These are phyloP conservation scores for Drosophila paulistorum DNA, from an alignment of 1,140 invertebrate genomes.

Conservation along the genomic window DNA sequence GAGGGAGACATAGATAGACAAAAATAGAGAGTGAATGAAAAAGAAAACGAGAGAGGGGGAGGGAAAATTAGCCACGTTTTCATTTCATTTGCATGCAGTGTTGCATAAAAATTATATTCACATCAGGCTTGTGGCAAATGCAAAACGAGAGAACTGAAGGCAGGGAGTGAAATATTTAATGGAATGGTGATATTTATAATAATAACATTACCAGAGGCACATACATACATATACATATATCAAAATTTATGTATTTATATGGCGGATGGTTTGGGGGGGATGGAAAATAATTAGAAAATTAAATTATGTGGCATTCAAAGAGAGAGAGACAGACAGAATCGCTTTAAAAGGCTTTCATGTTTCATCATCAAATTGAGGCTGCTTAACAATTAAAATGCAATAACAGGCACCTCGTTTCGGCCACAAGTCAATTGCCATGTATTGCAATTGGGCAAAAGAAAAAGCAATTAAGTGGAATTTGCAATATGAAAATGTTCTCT, in stretches of 20 bases:
- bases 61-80: constrained; percentile 71
- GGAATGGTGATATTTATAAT: constrained; percentile 29
- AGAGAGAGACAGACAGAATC: neutral
- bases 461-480: constrained; percentile 49
- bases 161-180: neutral
- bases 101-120: constrained; percentile 65
- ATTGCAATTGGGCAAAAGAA: constrained; percentile 32
- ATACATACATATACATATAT: neutral
- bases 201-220: constrained; percentile 43
- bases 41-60: neutral
- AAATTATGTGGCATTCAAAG: neutral
- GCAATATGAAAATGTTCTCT: constrained; percentile 50
- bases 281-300: constrained; percentile 4
- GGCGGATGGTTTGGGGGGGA: neutral
- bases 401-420: constrained; percentile 22
- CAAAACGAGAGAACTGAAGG: neutral
- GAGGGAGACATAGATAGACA: neutral
- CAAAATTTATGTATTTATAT: constrained; percentile 8
- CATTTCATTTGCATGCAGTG: constrained; percentile 62
- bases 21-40: neutral
- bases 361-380: neutral
- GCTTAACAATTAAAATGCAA: constrained; percentile 50
- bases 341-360: neutral
- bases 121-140: neutral
- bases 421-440: constrained; percentile 55